Percentiles rank a stretch among this genome's conserved stretches.
phyloP scores from a whole-genome alignment of 23 tunicate species.

The Trididemnum clinides region DNA sequence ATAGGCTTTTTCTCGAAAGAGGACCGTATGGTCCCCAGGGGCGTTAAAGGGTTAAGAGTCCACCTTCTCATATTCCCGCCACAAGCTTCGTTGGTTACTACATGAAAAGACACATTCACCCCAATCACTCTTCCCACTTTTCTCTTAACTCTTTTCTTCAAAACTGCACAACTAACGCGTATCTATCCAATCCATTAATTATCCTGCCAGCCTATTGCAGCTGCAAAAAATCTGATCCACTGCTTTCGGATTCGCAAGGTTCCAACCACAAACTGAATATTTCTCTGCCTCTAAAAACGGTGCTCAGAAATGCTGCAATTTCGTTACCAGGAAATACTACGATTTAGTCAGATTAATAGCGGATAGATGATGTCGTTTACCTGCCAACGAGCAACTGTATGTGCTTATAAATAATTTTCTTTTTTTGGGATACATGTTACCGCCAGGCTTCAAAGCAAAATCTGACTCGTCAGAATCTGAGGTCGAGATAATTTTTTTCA shows the following conservation, averaged over 20 bases:
- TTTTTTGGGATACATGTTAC: background rate
- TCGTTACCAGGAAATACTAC: background rate
- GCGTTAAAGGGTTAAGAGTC: too few species aligned
- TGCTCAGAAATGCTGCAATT: background rate
- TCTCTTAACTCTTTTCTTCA: background rate
- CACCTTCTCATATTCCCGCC: background rate
- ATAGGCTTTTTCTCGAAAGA: too few species aligned
- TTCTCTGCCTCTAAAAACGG: background rate
- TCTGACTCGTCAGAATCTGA: background rate
- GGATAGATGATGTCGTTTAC: conserved; percentile 1
- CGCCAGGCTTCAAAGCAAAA: background rate
- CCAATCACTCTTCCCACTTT: background rate
- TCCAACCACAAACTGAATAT: background rate
- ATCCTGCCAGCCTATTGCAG: background rate
- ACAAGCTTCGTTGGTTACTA: background rate
- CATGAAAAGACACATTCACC: conserved; percentile 6
- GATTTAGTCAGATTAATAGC: background rate
- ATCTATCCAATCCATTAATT: background rate
- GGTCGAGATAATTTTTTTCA: background rate
- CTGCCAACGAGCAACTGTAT: background rate
- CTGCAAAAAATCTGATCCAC: background rate
- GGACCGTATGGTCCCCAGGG: too few species aligned
- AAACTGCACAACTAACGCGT: background rate
- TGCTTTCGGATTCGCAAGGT: background rate
- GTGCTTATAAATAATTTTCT: background rate